Conservation (phyloP, 2,797 vertebrate species). For the Galaxias olidus region DNA sequence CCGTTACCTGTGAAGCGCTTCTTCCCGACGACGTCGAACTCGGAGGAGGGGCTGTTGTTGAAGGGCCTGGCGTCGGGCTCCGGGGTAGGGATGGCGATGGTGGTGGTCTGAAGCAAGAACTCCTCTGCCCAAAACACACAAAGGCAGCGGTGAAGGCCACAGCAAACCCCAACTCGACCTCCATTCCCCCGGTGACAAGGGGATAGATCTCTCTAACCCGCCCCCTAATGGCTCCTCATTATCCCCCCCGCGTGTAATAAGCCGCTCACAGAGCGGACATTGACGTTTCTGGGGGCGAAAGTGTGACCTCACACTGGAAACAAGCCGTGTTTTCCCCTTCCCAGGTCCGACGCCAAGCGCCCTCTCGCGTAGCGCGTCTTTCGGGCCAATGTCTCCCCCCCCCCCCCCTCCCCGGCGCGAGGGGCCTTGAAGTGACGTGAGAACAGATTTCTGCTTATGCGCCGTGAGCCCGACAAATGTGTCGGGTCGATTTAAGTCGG, state of each 20-base stretch:
- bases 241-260: conserved; percentile 26
- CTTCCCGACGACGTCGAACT: conserved; percentile 88
- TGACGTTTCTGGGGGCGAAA: too few species aligned
- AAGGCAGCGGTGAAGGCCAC: conserved; percentile 4
- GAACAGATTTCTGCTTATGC: conserved; percentile 33
- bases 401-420: too few species aligned
- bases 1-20: conserved; percentile 90
- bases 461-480: conserved; percentile 38
- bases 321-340: conserved; percentile 7
- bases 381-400: conserved; percentile 48
- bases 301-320: conserved; percentile 50
- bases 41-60: conserved; percentile 79
- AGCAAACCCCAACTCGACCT: background rate
- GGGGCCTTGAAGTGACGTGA: conserved; percentile 18
- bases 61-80: conserved; percentile 49
- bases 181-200: background rate
- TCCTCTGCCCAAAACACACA: conserved; percentile 70
- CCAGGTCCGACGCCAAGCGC: conserved; percentile 27
- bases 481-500: conserved; percentile 29
- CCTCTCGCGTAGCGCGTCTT: conserved; percentile 48
- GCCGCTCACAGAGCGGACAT: conserved; percentile 36
- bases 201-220: background rate
- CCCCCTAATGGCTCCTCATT: background rate
- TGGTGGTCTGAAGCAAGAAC: conserved; percentile 77
- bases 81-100: conserved; percentile 49